phyloP scores from a whole-genome alignment of 2,113 vertebrate genomes.

The Macrotus californicus region DNA sequence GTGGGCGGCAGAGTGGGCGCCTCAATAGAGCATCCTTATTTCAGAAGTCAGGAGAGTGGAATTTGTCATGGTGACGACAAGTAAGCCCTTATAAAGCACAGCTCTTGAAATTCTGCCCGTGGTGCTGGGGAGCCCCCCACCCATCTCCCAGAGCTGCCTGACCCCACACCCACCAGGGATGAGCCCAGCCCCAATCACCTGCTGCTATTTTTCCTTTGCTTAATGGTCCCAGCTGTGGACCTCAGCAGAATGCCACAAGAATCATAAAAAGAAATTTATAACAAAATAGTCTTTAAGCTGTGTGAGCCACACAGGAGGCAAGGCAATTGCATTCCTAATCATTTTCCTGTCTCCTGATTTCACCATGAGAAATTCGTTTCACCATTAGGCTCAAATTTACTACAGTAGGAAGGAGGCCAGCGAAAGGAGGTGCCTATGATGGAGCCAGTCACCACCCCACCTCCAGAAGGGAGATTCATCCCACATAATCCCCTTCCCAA shows the following conservation, averaged over 20 bases:
- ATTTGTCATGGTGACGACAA: background rate
- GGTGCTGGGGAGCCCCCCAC: fast-evolving
- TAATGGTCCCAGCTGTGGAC: background rate
- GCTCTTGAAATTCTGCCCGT: background rate
- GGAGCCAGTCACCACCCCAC: background rate
- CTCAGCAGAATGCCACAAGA: background rate
- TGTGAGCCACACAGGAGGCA: background rate
- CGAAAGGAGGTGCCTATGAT: background rate
- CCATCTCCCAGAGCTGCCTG: background rate
- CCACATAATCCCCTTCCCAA: background rate
- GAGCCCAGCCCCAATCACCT: background rate
- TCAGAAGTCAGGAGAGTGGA: background rate
- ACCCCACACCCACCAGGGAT: background rate
- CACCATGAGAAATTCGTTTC: slow-evolving; percentile 23
- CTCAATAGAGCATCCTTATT: background rate
- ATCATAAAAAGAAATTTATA: background rate
- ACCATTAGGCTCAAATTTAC: background rate
- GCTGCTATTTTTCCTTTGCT: background rate
- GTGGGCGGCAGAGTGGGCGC: fast-evolving
- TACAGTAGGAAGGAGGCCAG: background rate
- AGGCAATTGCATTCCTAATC: background rate
- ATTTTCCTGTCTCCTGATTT: background rate
- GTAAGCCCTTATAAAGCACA: background rate
- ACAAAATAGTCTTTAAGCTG: background rate
- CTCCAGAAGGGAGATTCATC: fast-evolving